Base-by-base conservation (phyloP, 2,797 vertebrate genomes). In the Pteropus rufus region DNA sequence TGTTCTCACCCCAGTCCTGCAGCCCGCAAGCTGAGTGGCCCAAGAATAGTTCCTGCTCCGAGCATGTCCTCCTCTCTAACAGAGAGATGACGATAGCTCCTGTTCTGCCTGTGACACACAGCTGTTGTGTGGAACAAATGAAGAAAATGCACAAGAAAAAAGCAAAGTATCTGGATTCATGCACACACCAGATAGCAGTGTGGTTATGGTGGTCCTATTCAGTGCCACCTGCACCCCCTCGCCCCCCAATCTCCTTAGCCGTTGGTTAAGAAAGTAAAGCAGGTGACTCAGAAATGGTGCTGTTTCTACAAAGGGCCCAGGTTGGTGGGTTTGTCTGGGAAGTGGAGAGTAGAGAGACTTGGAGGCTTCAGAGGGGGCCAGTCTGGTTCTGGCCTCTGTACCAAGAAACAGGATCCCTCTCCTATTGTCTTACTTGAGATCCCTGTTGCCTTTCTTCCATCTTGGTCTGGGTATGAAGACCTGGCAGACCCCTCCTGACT, bases 301-400 rank as follows among this genome's bases (percentile, higher is more conserved):
- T 44, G 8, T 58, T 77, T 56, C 46, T 62, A 3, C 18, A 64
- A 34, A 65, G 56, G 29, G 15, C 75, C 26, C 1, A 8, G 15
- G 41, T 6, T 31, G 24, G 24, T 44, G 54, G 31, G 49, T 26
- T 83, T 83, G 49, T 64, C 31, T 26, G 2, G 16, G 6, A 67
- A 15, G 19, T 54, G 46, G 67, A 62, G 39, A 73, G n/a, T n/a
- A 41, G 80, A 69, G 86, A 56, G 34, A 41, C 70, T 1, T 0
- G 0, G 1, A 52, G 60, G 49, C 14, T 49, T 52, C 26, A 16
- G 14, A 19, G 44, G 14, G 18, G 52, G 24, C 2, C 4, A 0
- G 1, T n/a, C 18, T 44, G 23, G 44, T 56, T 75, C 26, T 19
- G 19, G 18, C 46, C 49, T 49, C 36, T 46, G 10, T 7, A 10